Base-by-base conservation (phyloP, 2,113 vertebrate genomes). In the Lophochroa leadbeateri region DNA sequence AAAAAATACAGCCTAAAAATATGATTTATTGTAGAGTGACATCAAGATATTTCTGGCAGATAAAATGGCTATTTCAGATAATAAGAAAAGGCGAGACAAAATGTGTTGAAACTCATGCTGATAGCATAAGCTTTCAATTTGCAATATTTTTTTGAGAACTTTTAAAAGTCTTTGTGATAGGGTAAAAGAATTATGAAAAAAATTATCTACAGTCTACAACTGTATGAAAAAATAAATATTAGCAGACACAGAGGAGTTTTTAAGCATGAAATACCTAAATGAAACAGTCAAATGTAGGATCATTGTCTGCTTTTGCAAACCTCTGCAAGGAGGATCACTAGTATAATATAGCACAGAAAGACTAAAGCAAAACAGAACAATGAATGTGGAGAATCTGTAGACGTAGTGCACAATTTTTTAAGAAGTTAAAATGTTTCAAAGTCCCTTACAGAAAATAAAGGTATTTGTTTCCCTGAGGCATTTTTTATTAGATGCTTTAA, bases 41-140 rank as follows among this genome's bases (percentile, higher is more conserved):
- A 83, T 83, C 41, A 43, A 82, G 90, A 80, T 43, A 77, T 63
- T 96, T 85, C 49, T 95, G 78, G 25, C 23, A 90, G 67, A 74
- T 88, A 58, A 92, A 94, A 82, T 65, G 39, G 15, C 61, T 87
- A 17, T 77, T 94, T 90, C 71, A 68, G 33, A 47, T 92, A 93
- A 69, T 78, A 79, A 94, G 61, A 46, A 21, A 85, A 19, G 60
- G 23, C 39, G 50, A 43, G 58, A 57, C 72, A 89, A 96, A 93
- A 77, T 88, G 29, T 41, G 33, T 70, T 83, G 81, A 74, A 82
- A 92, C 82, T 82, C 50, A 33, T 69, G n/a, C 23, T 88, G 61
- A 50, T 63, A 80, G 37, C 37, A 39, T 69, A 90, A 80, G 78
- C 63, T 94, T 94, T 77, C 52, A 52, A 15, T 74, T 65, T 49